Evolutionary conservation across 2,797 vertebrate genomes (phyloP).

Genomic region (Gila robusta): DNA sequence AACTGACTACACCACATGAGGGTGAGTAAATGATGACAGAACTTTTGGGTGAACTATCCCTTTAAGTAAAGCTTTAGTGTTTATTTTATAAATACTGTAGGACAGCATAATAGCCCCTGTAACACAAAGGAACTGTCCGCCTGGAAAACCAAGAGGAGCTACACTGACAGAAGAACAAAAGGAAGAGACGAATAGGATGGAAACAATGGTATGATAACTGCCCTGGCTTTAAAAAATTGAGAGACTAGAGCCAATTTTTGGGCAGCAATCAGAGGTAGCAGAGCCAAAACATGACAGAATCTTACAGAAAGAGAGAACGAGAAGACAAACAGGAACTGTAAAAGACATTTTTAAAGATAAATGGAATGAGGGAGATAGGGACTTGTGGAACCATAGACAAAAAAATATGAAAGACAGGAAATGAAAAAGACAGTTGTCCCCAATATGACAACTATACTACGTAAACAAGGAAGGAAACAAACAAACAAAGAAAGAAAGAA

Average conservation of each 20-base stretch:
- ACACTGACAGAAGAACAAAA: conserved; percentile 52
- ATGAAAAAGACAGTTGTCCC: conserved; percentile 32
- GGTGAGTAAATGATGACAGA: no score
- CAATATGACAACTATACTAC: conserved; percentile 56
- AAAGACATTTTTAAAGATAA: conserved; percentile 44
- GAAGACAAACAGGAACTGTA: conserved; percentile 15
- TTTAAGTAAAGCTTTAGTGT: conserved; percentile 29
- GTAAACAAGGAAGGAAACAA: conserved; percentile 17
- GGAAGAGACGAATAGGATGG: conserved; percentile 22
- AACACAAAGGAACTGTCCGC: conserved; percentile 43
- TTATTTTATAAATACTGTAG: conserved; percentile 34
- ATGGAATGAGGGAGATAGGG: conserved; percentile 16
- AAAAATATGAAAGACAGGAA: neutral
- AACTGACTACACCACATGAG: no score
- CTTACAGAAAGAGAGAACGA: conserved; percentile 4
- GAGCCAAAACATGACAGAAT: conserved; percentile 36
- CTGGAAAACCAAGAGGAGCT: conserved; percentile 38
- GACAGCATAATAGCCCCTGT: conserved; percentile 42
- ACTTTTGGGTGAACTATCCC: neutral
- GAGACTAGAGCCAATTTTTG: conserved; percentile 13
- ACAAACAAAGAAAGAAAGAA: neutral
- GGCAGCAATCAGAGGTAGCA: conserved; percentile 9
- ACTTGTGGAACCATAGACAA: neutral
- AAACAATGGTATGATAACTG: conserved; percentile 47
- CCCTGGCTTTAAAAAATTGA: conserved; percentile 14